phyloP scores from a whole-genome alignment of 37 sponge, comb jelly and placozoan genomes.

The Agelas oroides region DNA sequence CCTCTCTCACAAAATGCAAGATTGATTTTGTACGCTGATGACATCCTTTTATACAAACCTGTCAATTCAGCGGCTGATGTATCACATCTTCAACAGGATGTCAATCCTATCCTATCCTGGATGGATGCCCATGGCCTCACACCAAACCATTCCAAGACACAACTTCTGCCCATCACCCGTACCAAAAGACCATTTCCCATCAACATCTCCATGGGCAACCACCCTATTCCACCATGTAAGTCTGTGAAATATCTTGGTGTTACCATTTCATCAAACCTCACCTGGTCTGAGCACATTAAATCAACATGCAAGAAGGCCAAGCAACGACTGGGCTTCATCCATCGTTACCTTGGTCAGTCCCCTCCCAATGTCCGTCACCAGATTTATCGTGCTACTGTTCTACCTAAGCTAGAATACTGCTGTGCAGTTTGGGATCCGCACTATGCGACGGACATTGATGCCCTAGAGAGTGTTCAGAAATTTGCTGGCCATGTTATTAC shows the following conservation, averaged over 20 bases:
- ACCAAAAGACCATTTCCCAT: not conserved
- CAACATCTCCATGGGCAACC: not conserved
- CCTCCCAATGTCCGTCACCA: not conserved
- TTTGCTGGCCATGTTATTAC: too few species aligned
- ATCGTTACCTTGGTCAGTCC: constrained; percentile 7
- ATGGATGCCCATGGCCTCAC: not conserved
- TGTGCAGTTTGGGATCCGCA: too few species aligned
- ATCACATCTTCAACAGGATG: constrained; percentile 9
- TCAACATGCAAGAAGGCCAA: constrained; percentile 27
- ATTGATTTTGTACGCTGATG: too few species aligned
- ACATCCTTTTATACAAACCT: too few species aligned
- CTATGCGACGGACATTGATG: too few species aligned
- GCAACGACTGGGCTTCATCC: constrained; percentile 18
- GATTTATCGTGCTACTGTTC: too few species aligned
- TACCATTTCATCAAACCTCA: constrained; percentile 17
- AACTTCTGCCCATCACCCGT: constrained; percentile 13
- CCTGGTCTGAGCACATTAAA: constrained; percentile 17
- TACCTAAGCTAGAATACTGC: too few species aligned
- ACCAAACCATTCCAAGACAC: constrained; percentile 7
- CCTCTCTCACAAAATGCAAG: too few species aligned
- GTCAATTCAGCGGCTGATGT: not conserved
- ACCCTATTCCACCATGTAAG: not conserved
- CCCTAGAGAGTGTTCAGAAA: too few species aligned
- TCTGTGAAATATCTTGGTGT: constrained; percentile 32
- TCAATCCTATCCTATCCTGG: constrained; percentile 10